Conservation (phyloP, 2,888 invertebrate species). For the Mimumesa dahlbomi region DNA sequence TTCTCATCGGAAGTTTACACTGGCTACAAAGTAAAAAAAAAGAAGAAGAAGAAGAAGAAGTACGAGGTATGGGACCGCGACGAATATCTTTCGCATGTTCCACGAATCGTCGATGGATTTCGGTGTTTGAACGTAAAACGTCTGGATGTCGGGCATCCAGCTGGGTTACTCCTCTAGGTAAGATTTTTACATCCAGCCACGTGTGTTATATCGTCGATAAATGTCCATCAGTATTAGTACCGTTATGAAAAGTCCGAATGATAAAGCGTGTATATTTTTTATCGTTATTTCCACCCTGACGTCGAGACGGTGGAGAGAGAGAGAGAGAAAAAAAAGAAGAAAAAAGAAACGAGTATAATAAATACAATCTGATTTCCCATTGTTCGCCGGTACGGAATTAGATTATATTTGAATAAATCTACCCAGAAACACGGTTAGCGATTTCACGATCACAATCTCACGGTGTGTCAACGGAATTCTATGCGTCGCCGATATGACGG, state of each 20-base stretch:
- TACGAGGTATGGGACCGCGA: slow-evolving; percentile 23
- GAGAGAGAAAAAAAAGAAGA: too few relatives aligned
- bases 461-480: slow-evolving; percentile 19
- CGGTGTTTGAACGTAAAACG: slow-evolving; percentile 33
- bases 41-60: too few relatives aligned
- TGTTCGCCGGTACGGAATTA: too few relatives aligned
- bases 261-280: slow-evolving; percentile 2
- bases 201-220: slow-evolving; percentile 44
- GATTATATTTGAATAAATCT: background rate
- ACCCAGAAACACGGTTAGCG: background rate
- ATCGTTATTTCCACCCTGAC: background rate
- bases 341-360: too few relatives aligned
- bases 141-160: slow-evolving; percentile 33
- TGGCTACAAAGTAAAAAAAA: slow-evolving; percentile 30
- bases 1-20: slow-evolving; percentile 25
- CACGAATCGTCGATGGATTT: slow-evolving; percentile 43
- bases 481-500: slow-evolving; percentile 65
- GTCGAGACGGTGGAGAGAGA: too few relatives aligned
- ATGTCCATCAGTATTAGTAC: slow-evolving; percentile 26
- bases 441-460: slow-evolving; percentile 29
- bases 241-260: slow-evolving; percentile 19
- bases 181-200: slow-evolving; percentile 14
- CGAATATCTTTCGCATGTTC: slow-evolving; percentile 54
- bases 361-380: too few relatives aligned
- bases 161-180: slow-evolving; percentile 23